Evolutionary conservation across 2,888 invertebrate genomes (phyloP).

Genomic region (Metalampra italica): DNA sequence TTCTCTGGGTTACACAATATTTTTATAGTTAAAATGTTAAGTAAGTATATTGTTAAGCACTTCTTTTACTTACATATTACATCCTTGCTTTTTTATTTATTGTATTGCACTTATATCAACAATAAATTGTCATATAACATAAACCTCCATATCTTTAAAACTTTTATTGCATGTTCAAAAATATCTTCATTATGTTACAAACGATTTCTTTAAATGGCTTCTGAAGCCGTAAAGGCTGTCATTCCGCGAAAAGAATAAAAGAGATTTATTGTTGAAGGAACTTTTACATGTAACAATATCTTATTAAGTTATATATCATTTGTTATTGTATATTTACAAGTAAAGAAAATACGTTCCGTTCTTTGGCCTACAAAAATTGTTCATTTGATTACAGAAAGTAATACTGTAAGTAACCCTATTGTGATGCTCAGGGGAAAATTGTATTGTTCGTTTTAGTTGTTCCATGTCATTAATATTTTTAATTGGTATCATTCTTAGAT

Average conservation of each 20-base stretch:
- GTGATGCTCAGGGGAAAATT: too few species aligned
- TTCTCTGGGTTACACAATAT: too few species aligned
- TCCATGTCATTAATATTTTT: too few species aligned
- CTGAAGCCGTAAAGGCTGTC: slow-evolving; percentile 51
- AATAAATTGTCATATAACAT: slow-evolving; percentile 7
- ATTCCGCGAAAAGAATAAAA: slow-evolving; percentile 52
- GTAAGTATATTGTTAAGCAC: not conserved
- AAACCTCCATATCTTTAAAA: slow-evolving; percentile 15
- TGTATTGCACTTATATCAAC: not conserved
- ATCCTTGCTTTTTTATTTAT: not conserved
- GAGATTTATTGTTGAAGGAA: slow-evolving; percentile 56
- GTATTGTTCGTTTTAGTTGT: too few species aligned
- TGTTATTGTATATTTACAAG: slow-evolving; percentile 1
- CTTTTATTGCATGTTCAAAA: slow-evolving; percentile 33
- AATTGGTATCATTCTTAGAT: too few species aligned
- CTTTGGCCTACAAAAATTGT: slow-evolving; percentile 1
- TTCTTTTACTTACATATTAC: not conserved
- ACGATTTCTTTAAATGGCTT: slow-evolving; percentile 48
- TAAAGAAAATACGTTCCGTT: not conserved
- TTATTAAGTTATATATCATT: slow-evolving; percentile 19
- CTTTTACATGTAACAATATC: slow-evolving; percentile 40
- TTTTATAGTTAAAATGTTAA: too few species aligned
- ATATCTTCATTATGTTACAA: slow-evolving; percentile 36
- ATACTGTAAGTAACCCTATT: too few species aligned
- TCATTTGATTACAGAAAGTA: not conserved